Conservation (phyloP, 2,888 invertebrate species). For the Ariolimax columbianus region DNA sequence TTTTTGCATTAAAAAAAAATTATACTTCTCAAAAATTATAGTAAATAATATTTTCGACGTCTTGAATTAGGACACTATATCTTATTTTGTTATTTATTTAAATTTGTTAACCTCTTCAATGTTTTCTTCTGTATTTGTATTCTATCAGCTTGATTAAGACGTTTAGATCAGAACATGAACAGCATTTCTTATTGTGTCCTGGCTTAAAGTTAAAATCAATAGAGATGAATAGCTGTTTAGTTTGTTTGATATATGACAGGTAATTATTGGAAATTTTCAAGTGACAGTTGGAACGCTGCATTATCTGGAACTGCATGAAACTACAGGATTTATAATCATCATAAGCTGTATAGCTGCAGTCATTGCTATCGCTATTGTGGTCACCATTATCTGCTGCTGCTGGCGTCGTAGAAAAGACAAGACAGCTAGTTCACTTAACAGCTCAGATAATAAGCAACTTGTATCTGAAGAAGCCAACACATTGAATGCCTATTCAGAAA, state of each 20-base stretch:
- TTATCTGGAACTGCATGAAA: slow-evolving; percentile 58
- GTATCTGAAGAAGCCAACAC: not conserved
- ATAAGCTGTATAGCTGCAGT: slow-evolving; percentile 55
- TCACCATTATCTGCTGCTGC: slow-evolving; percentile 53
- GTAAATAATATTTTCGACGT: no score
- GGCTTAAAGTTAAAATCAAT: not conserved
- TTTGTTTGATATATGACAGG: slow-evolving; percentile 29
- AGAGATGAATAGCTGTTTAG: not conserved
- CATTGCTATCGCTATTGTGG: slow-evolving; percentile 51
- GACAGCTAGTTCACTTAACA: not conserved
- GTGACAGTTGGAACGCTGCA: slow-evolving; percentile 54
- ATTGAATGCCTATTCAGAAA: slow-evolving; percentile 43
- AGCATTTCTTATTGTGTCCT: not conserved
- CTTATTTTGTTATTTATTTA: no score
- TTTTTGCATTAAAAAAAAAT: no score
- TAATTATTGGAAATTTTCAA: slow-evolving; percentile 40
- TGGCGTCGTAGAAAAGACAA: slow-evolving; percentile 1
- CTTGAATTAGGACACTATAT: no score
- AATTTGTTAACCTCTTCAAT: no score
- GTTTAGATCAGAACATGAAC: not conserved
- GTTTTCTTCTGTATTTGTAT: no score
- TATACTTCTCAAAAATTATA: no score
- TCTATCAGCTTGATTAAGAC: no score
- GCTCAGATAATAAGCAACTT: slow-evolving; percentile 10
- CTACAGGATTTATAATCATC: slow-evolving; percentile 61